Evolutionary conservation across 2,113 vertebrate species (phyloP).

Genomic region (Petrocephalus microphthalmus): DNA sequence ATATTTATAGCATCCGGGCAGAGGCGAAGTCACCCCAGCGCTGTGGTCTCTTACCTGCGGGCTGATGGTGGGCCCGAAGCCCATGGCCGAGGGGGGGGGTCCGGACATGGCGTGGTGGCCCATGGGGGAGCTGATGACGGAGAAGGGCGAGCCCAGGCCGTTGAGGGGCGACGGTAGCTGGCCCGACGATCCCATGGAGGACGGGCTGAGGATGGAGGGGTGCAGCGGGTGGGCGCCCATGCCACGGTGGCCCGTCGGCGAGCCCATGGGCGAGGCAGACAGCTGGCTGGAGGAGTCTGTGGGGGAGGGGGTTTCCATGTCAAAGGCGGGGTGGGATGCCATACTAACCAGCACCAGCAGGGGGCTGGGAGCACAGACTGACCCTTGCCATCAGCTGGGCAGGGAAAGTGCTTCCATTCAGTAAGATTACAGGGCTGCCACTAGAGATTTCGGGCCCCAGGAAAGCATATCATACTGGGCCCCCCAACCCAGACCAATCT

Average conservation of each 20-base stretch:
- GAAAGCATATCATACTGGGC: background rate
- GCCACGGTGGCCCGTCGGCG: constrained; percentile 57
- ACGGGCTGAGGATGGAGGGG: constrained; percentile 46
- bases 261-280: constrained; percentile 62
- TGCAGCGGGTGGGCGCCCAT: constrained; percentile 62
- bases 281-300: constrained; percentile 74
- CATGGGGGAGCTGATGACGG: constrained; percentile 75
- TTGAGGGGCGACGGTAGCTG: constrained; percentile 77
- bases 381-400: background rate
- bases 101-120: constrained; percentile 71
- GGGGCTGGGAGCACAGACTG: background rate
- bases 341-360: background rate
- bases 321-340: too few species aligned
- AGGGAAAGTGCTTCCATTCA: background rate
- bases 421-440: background rate
- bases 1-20: background rate
- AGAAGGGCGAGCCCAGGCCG: constrained; percentile 73
- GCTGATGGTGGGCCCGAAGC: constrained; percentile 64
- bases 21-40: background rate
- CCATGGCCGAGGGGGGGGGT: constrained; percentile 62
- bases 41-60: constrained; percentile 64
- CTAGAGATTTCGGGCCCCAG: background rate
- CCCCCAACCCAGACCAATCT: background rate
- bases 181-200: constrained; percentile 61
- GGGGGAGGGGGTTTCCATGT: constrained; percentile 3